Base-by-base conservation (phyloP, 53 echinoderm and acorn worm species). In the Antedon mediterranea region DNA sequence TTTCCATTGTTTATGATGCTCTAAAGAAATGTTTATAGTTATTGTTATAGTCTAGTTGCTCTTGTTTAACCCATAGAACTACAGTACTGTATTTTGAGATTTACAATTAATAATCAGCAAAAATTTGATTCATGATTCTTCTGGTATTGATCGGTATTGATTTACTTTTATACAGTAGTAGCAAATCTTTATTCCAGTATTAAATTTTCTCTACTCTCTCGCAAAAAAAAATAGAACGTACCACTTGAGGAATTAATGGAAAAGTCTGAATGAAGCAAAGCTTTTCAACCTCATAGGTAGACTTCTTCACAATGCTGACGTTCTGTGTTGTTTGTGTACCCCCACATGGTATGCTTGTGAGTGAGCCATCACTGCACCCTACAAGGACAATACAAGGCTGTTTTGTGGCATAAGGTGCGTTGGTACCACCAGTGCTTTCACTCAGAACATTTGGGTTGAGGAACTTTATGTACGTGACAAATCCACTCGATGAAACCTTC, bases 171-270 rank as follows among this genome's bases (percentile, higher is more conserved):
- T n/a, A n/a, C n/a, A n/a, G n/a, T n/a, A n/a, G n/a, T n/a, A n/a
- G n/a, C n/a, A n/a, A n/a, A n/a, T n/a, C n/a, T n/a, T n/a, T n/a
- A n/a, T n/a, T n/a, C n/a, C n/a, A n/a, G n/a, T n/a, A n/a, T n/a
- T n/a, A n/a, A n/a, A n/a, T n/a, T n/a, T n/a, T n/a, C n/a, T n/a
- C n/a, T n/a, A n/a, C n/a, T n/a, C n/a, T n/a, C n/a, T n/a, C n/a
- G n/a, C n/a, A n/a, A n/a, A 78, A 11, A 29, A 33, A 43, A 29
- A 32, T 27, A 3, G 76, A 27, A 87, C 87, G 44, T 81, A 88
- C 88, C 84, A 88, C 84, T 78, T 88, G 88, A n/a, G 84, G 88
- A 29, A 88, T 78, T 32, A 81, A 80, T 32, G 84, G 78, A 18
- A 88, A 78, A 30, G 80, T 76, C 42, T 88, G 80, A 33, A 88